Evolutionary conservation across 2,888 invertebrate genomes (phyloP).

Genomic region (Dynastes maya): DNA sequence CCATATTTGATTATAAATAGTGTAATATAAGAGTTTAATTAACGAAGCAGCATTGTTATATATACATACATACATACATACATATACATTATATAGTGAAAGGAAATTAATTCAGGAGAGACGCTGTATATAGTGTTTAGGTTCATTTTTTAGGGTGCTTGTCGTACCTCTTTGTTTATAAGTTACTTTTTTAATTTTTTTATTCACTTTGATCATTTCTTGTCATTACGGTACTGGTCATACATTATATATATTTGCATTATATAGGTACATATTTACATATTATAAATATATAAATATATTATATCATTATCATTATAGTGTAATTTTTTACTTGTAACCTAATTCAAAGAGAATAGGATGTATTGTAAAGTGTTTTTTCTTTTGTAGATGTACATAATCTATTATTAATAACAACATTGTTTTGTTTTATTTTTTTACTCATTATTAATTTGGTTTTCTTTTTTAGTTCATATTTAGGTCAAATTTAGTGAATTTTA

Average conservation of each 20-base stretch:
- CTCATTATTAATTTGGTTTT: conserved; percentile 38
- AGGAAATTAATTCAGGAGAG: conserved; percentile 45
- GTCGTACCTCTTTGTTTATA: conserved; percentile 64
- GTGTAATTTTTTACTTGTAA: conserved; percentile 52
- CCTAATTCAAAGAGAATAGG: conserved; percentile 30
- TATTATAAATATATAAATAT: conserved; percentile 47
- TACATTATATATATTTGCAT: conserved; percentile 57
- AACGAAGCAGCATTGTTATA: conserved; percentile 61
- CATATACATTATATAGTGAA: conserved; percentile 52
- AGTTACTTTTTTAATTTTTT: conserved; percentile 59
- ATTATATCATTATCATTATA: conserved; percentile 50
- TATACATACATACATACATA: conserved; percentile 42
- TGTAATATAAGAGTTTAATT: conserved; percentile 67
- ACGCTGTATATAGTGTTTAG: conserved; percentile 65
- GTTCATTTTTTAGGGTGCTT: conserved; percentile 65
- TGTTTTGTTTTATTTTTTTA: conserved; percentile 40
- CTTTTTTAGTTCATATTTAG: conserved; percentile 32
- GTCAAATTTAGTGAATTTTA: conserved; percentile 45
- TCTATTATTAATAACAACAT: conserved; percentile 36
- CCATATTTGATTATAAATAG: conserved; percentile 63
- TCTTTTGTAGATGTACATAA: conserved; percentile 43
- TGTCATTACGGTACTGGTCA: conserved; percentile 70
- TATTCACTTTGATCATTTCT: conserved; percentile 62
- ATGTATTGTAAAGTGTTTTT: conserved; percentile 46
- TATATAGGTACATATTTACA: conserved; percentile 53